Conservation (phyloP, 1,140 invertebrate genomes). For the Drosophila kanapiae region DNA sequence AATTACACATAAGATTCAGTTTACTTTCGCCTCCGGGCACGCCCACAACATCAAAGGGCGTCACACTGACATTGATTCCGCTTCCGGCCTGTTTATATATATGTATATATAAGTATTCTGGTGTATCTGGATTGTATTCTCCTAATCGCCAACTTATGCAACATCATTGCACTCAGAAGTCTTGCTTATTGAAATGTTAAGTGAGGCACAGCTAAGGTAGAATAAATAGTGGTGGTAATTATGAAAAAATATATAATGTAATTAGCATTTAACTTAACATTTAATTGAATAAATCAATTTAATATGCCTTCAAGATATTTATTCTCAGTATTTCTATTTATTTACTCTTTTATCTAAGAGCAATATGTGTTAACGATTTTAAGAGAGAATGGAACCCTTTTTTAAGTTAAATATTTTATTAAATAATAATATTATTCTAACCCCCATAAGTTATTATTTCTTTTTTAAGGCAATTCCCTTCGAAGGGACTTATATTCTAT, state of each 20-base stretch:
- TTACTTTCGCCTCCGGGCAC: slow-evolving; percentile 39
- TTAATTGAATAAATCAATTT: no score
- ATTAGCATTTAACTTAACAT: not conserved
- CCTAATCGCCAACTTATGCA: slow-evolving; percentile 57
- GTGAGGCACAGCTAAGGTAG: slow-evolving; percentile 1
- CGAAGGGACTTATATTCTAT: not conserved
- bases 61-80: slow-evolving; percentile 44
- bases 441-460: not conserved
- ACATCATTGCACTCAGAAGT: slow-evolving; percentile 47
- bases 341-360: no score
- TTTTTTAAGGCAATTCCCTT: not conserved
- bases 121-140: slow-evolving; percentile 19
- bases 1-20: slow-evolving; percentile 65
- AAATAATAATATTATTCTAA: not conserved
- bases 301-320: no score
- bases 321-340: no score
- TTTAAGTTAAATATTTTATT: not conserved
- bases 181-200: slow-evolving; percentile 45
- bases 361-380: not conserved
- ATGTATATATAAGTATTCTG: slow-evolving; percentile 4
- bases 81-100: slow-evolving; percentile 7
- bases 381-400: no score
- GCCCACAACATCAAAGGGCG: slow-evolving; percentile 64
- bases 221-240: not conserved
- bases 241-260: not conserved